Conservation (phyloP, 2,888 invertebrate species). For the Eupeodes luniger region DNA sequence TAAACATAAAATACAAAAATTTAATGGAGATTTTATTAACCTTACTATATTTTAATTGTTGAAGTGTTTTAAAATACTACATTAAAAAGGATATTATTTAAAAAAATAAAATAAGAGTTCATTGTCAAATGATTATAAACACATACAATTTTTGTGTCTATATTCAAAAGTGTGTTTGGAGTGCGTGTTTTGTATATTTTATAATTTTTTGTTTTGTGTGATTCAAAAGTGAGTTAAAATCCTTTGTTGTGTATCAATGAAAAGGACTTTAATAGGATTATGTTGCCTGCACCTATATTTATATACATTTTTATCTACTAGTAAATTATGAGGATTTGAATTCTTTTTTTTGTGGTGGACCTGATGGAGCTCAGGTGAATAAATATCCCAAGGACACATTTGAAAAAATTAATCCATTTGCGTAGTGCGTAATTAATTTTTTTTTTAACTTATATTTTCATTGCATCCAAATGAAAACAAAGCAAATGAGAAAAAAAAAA, state of each 20-base stretch:
- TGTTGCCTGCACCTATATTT: background rate
- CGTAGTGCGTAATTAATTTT: too few species aligned
- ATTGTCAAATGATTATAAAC: slow-evolving; percentile 31
- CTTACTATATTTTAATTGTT: background rate
- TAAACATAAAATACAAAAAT: slow-evolving; percentile 28
- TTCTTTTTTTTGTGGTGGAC: background rate
- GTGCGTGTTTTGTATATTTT: slow-evolving; percentile 27
- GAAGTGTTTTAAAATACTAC: background rate
- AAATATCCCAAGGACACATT: slow-evolving; percentile 17
- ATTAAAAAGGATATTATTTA: slow-evolving; percentile 22
- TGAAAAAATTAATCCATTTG: background rate
- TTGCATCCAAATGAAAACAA: too few species aligned
- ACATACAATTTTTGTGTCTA: background rate
- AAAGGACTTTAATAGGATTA: slow-evolving; percentile 48
- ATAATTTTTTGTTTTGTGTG: slow-evolving; percentile 38
- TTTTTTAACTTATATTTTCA: too few species aligned
- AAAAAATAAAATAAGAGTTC: slow-evolving; percentile 14
- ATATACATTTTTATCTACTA: background rate
- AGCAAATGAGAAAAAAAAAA: too few species aligned
- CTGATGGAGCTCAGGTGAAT: background rate
- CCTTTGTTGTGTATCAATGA: slow-evolving; percentile 38
- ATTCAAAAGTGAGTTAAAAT: slow-evolving; percentile 18
- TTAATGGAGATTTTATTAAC: slow-evolving; percentile 11
- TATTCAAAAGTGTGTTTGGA: slow-evolving; percentile 51
- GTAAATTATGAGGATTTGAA: background rate